A percentile compares a stretch with the other conserved stretches of the same genome.
phyloP scores from a whole-genome alignment of 1,140 invertebrate species.

The Drosophila eugracilis region DNA sequence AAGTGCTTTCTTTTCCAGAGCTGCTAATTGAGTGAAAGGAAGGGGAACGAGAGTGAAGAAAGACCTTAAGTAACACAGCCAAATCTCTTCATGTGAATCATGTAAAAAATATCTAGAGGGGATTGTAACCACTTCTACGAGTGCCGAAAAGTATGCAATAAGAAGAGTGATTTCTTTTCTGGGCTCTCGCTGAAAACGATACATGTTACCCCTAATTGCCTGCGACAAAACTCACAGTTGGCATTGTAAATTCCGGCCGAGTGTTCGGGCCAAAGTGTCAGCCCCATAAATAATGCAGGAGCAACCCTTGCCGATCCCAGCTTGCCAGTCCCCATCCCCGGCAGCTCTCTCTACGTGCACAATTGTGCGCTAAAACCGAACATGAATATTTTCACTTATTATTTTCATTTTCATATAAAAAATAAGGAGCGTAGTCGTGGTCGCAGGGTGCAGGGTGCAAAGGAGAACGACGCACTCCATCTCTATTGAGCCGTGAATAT shows the following conservation, averaged over 20 bases:
- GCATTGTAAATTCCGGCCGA: constrained; percentile 43
- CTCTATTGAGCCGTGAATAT: constrained; percentile 82
- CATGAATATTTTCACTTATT: constrained; percentile 82
- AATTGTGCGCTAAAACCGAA: constrained; percentile 79
- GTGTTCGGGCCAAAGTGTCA: constrained; percentile 33
- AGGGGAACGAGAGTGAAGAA: no score
- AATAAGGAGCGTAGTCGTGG: constrained; percentile 1
- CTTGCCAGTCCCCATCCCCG: neutral
- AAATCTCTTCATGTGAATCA: no score
- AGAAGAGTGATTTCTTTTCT: neutral
- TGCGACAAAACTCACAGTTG: constrained; percentile 20
- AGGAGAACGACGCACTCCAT: constrained; percentile 57
- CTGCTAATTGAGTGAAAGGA: constrained; percentile 53
- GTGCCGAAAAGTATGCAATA: neutral
- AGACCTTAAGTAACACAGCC: no score
- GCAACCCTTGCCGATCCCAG: constrained; percentile 15
- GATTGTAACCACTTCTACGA: no score
- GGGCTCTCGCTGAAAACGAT: neutral
- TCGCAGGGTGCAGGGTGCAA: constrained; percentile 12
- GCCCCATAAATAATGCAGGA: constrained; percentile 58
- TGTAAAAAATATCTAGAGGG: no score
- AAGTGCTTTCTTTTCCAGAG: constrained; percentile 35
- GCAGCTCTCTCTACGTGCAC: constrained; percentile 52
- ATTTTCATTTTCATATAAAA: constrained; percentile 69
- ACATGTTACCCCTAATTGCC: constrained; percentile 7